Conservation (phyloP, 2,888 invertebrate genomes). For the Euproctis similis region DNA sequence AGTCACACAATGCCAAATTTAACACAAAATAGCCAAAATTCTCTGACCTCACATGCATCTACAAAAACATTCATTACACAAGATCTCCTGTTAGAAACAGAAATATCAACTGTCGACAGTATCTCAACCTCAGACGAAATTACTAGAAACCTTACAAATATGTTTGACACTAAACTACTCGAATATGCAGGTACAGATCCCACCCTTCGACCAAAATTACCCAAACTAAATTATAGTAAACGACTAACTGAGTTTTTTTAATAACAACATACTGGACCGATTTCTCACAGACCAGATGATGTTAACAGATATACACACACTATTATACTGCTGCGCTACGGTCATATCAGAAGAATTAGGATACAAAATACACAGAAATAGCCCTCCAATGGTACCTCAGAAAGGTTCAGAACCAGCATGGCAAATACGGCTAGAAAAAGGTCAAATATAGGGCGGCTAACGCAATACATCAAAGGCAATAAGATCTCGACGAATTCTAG, state of each 20-base stretch:
- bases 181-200: constrained; percentile 2
- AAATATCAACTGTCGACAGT: neutral
- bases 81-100: neutral
- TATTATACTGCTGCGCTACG: constrained; percentile 2
- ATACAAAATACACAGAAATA: neutral
- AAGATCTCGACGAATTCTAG: neutral
- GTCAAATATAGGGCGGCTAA: neutral
- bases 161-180: neutral
- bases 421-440: constrained; percentile 2
- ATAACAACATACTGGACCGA: neutral
- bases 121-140: neutral
- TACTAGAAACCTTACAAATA: neutral
- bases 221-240: constrained; percentile 1
- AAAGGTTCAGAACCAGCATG: neutral
- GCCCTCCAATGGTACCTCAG: too few relatives aligned
- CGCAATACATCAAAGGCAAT: constrained; percentile 1
- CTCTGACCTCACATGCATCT: neutral
- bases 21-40: neutral
- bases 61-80: neutral
- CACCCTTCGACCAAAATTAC: constrained; percentile 1
- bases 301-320: constrained; percentile 1
- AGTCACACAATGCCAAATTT: too few relatives aligned
- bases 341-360: neutral
- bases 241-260: neutral
- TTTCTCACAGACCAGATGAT: constrained; percentile 1